These are phyloP conservation scores for Oriolus oriolus DNA, from an alignment of 2,113 vertebrate genomes.

Conservation along the genomic window DNA sequence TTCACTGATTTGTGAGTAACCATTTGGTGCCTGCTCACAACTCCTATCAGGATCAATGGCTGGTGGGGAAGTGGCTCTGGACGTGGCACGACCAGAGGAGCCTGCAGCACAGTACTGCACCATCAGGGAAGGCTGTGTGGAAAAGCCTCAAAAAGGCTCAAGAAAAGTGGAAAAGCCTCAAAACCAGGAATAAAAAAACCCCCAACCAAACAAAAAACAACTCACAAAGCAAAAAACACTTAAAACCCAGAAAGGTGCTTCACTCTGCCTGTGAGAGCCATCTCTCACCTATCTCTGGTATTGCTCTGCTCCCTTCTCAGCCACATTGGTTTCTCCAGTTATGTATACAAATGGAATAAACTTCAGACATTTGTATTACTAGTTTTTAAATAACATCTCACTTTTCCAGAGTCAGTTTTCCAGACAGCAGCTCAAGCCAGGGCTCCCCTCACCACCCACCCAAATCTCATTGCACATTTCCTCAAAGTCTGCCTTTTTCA, in stretches of 20 bases:
- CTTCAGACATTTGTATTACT: conserved; percentile 15
- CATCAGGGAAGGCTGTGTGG: background rate
- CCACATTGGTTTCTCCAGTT: background rate
- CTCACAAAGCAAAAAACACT: background rate
- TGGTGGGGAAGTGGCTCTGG: background rate
- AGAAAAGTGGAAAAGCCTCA: background rate
- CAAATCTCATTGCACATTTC: conserved; percentile 4
- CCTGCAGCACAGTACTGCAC: background rate
- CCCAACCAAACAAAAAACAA: background rate
- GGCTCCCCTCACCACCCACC: background rate
- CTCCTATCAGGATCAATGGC: background rate
- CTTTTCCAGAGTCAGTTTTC: conserved; percentile 45
- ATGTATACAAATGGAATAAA: conserved; percentile 28
- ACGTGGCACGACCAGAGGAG: background rate
- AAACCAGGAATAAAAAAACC: background rate
- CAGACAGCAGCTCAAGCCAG: background rate
- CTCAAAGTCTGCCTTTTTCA: conserved; percentile 23
- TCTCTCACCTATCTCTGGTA: background rate
- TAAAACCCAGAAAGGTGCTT: background rate
- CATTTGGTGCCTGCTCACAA: background rate
- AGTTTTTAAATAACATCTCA: conserved; percentile 37
- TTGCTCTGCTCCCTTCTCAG: background rate
- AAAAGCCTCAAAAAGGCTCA: background rate
- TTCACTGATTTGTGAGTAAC: background rate
- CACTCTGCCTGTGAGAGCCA: background rate